These are phyloP conservation scores for Pseudomyrmex gracilis DNA, from an alignment of 1,140 invertebrate species.

Conservation along the genomic window DNA sequence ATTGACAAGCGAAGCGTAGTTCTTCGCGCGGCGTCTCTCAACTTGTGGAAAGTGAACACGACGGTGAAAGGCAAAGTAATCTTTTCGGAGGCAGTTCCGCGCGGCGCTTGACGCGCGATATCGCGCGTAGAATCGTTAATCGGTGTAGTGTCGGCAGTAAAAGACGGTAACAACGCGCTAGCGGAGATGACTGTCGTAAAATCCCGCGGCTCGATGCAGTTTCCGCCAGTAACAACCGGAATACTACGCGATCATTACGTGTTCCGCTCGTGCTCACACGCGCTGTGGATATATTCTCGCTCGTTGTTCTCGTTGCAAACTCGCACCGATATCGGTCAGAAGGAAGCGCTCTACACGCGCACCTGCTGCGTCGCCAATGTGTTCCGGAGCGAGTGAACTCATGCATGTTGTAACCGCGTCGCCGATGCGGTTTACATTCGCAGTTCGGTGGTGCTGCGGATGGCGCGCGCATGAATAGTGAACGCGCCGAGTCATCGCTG, in stretches of 20 bases:
- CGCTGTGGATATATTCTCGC: constrained; percentile 10
- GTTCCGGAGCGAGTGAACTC: not conserved
- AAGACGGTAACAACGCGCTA: not conserved
- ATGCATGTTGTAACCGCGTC: constrained; percentile 33
- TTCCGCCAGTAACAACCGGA: constrained; percentile 39
- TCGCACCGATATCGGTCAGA: constrained; percentile 14
- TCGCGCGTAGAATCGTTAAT: constrained; percentile 21
- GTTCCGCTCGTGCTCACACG: not conserved
- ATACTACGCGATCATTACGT: constrained; percentile 33
- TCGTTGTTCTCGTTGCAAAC: constrained; percentile 29
- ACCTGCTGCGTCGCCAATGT: constrained; percentile 27
- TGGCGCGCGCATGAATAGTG: constrained; percentile 33
- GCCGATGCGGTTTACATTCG: constrained; percentile 29
- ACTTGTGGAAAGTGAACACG: not conserved
- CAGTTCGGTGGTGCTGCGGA: constrained; percentile 6
- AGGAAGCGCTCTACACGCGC: constrained; percentile 2
- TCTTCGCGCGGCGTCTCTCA: not conserved
- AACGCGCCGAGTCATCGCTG: not conserved
- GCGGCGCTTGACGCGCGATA: constrained; percentile 16
- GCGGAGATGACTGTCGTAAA: constrained; percentile 34
- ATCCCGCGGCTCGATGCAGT: constrained; percentile 3
- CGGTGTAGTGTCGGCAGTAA: constrained; percentile 6
- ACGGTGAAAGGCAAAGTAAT: constrained; percentile 37
- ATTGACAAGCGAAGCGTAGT: not conserved
- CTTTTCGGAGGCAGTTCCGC: constrained; percentile 5